Conservation (phyloP, 2,888 invertebrate genomes). For the Flexamia atlantica region DNA sequence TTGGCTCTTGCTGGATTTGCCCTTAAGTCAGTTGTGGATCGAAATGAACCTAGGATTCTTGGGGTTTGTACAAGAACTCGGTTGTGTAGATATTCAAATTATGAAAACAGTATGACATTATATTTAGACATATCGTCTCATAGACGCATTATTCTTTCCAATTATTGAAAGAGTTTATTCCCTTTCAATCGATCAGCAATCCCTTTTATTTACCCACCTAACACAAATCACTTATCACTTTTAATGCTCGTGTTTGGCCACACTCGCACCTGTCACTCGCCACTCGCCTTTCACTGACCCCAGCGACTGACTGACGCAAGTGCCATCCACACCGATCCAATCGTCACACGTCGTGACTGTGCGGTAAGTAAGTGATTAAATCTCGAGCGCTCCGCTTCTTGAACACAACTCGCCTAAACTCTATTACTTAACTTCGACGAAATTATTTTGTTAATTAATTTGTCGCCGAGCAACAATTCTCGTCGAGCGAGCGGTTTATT, state of each 20-base stretch:
- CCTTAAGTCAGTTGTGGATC: no score
- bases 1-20: no score
- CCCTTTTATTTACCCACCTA: no score
- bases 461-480: slow-evolving; percentile 60
- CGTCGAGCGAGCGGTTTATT: slow-evolving; percentile 60
- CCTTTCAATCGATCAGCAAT: no score
- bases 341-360: slow-evolving; percentile 41
- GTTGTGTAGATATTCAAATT: no score
- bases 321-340: slow-evolving; percentile 49
- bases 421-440: slow-evolving; percentile 44
- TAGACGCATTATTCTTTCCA: no score
- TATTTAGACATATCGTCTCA: no score
- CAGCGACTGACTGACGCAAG: background rate
- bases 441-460: slow-evolving; percentile 63
- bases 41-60: no score
- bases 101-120: no score
- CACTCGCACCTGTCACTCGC: slow-evolving; percentile 10
- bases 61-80: no score
- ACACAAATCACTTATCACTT: background rate
- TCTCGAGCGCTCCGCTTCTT: slow-evolving; percentile 39
- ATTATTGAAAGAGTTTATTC: no score
- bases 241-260: background rate
- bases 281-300: slow-evolving; percentile 1
- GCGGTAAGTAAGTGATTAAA: slow-evolving; percentile 48
- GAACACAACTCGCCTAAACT: slow-evolving; percentile 45